Evolutionary conservation across 1,140 invertebrate species (phyloP), one percentile per base, ranked within the genome.

Genomic region (Penaeus japonicus): DNA sequence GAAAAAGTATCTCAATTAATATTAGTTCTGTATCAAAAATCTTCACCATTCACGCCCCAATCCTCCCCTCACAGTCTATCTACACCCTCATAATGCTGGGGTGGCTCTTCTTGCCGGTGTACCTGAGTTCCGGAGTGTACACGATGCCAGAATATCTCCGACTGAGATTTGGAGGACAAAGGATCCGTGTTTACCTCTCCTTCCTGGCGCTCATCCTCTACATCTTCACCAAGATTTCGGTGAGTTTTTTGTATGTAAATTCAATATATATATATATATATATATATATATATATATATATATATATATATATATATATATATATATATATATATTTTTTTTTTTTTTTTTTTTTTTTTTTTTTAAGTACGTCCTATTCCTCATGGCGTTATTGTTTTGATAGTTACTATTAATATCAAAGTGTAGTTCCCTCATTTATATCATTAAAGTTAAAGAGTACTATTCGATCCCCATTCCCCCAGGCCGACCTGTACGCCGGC

Each of bases 21-120:
- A n/a, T n/a, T n/a, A n/a, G n/a, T n/a, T n/a, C n/a, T n/a, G n/a
- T n/a, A n/a, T n/a, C n/a, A n/a, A n/a, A n/a, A n/a, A n/a, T 15
- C 47, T 47, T 47, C 5, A 10, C 47, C 47, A 47, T 47, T 47
- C 47, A 7, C 47, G 15, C 0, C 47, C 15, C 47, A 10, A 7
- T 47, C 47, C 5, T 27, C 80, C 3, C 1, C n/a, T 24, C 83
- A 24, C 85, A 94, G 93, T 93, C 93, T 27, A 92, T 93, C 62
- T 91, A 93, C 73, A 90, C 94, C 30, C 89, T 94, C 2, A 92
- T 93, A 84, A 89, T 94, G 30, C 91, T 95, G 5, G 94, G 94
- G 57, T 94, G 94, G 94, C 90, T 94, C 5, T 95, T 94, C 91
- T 92, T 94, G 30, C 94, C 94, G 0, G 94, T 94, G 0, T 95